Evolutionary conservation across 2,113 vertebrate species (phyloP).

Genomic region (Elephas maximus): DNA sequence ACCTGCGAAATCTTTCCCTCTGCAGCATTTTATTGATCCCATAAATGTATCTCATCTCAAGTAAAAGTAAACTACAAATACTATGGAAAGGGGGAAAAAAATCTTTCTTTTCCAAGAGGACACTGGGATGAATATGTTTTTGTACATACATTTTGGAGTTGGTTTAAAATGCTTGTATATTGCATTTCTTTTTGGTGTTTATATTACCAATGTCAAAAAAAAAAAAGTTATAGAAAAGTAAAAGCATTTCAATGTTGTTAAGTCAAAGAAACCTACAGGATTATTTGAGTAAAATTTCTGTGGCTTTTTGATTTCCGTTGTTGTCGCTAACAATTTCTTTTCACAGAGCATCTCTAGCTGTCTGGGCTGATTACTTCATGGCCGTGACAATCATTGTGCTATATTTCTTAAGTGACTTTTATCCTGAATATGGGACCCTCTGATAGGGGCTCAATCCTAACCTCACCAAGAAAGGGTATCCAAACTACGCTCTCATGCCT

Average conservation of each 20-base stretch:
- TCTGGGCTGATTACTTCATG: not conserved
- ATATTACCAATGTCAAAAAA: not conserved
- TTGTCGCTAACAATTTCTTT: not conserved
- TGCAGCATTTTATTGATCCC: not conserved
- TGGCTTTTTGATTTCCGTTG: not conserved
- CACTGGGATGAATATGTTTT: not conserved
- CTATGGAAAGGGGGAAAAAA: not conserved
- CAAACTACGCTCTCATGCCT: slow-evolving; percentile 84
- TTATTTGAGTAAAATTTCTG: slow-evolving; percentile 28
- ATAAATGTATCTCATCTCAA: not conserved
- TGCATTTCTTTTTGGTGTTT: not conserved
- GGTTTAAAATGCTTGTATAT: not conserved
- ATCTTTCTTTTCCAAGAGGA: not conserved
- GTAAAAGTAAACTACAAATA: not conserved
- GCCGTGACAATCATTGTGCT: slow-evolving; percentile 59
- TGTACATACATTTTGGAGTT: not conserved
- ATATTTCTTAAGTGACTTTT: slow-evolving; percentile 81
- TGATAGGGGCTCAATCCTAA: slow-evolving; percentile 74
- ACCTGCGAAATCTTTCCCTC: not conserved
- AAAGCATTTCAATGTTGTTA: not conserved
- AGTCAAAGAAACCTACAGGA: slow-evolving; percentile 1
- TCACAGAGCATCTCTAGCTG: not conserved
- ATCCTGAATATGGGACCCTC: slow-evolving; percentile 82
- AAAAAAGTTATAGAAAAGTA: slow-evolving; percentile 40
- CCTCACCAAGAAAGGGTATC: slow-evolving; percentile 83